Evolutionary conservation across 2,113 vertebrate genomes (phyloP).

Genomic region (Myiozetetes cayanensis): DNA sequence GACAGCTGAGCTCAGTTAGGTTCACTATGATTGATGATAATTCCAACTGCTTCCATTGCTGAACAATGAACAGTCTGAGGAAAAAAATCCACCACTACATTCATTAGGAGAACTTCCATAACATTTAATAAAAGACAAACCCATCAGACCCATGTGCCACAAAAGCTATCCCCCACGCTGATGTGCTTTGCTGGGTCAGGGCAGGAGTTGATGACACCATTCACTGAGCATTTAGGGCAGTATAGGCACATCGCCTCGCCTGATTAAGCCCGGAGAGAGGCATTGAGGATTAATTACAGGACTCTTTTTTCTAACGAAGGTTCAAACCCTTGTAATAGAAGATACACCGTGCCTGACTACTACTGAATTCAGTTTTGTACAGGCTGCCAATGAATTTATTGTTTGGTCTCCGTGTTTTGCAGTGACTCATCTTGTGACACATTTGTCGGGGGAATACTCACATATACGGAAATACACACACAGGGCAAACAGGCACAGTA

Average conservation of each 20-base stretch:
- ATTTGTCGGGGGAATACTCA: background rate
- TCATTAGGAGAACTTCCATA: background rate
- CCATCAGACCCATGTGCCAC: background rate
- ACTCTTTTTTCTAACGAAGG: background rate
- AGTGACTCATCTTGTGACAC: background rate
- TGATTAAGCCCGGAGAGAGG: background rate
- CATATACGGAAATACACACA: background rate
- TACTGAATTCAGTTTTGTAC: background rate
- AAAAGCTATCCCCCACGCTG: fast-evolving
- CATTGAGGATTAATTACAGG: background rate
- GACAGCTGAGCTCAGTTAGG: background rate
- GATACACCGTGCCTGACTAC: background rate
- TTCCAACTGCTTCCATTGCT: background rate
- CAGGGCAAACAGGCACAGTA: background rate
- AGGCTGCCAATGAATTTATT: background rate
- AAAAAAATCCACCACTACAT: background rate
- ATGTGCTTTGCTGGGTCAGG: background rate
- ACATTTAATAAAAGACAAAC: background rate
- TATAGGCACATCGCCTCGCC: background rate
- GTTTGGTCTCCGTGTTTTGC: background rate
- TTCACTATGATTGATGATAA: background rate
- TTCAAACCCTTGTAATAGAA: background rate
- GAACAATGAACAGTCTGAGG: background rate
- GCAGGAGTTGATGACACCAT: background rate
- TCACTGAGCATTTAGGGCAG: constrained; percentile 38